phyloP scores from a whole-genome alignment of 1,140 invertebrate genomes.

The Drosophila athabasca region DNA sequence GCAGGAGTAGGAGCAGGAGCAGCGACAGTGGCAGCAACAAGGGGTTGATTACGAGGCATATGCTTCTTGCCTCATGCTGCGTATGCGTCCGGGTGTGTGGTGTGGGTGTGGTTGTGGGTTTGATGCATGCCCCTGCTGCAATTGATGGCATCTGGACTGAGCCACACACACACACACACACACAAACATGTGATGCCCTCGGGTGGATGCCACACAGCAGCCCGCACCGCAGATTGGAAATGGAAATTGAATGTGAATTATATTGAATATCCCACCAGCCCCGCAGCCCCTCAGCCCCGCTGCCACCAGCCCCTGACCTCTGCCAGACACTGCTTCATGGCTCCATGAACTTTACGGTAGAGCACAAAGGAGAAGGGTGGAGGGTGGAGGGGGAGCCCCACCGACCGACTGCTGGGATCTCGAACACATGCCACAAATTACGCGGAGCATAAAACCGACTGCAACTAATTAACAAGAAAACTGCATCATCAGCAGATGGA shows the following conservation, averaged over 20 bases:
- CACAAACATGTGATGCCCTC: slow-evolving; percentile 53
- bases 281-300: slow-evolving; percentile 9
- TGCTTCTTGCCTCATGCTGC: slow-evolving; percentile 5
- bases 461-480: slow-evolving; percentile 79
- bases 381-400: no score
- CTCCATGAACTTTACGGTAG: slow-evolving; percentile 46
- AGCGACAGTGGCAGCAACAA: slow-evolving; percentile 27
- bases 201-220: slow-evolving; percentile 17
- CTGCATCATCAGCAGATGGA: slow-evolving; percentile 48
- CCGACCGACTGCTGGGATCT: neutral
- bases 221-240: slow-evolving; percentile 58
- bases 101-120: neutral
- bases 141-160: slow-evolving; percentile 60
- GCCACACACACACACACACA: slow-evolving; percentile 45
- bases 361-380: slow-evolving; percentile 12
- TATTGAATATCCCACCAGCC: slow-evolving; percentile 49
- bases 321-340: slow-evolving; percentile 27
- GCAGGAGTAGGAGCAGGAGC: slow-evolving; percentile 14
- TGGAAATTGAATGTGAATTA: slow-evolving; percentile 79
- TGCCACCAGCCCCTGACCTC: slow-evolving; percentile 31
- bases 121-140: slow-evolving; percentile 11
- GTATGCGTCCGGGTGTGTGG: neutral
- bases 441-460: slow-evolving; percentile 67
- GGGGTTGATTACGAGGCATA: slow-evolving; percentile 48
- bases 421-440: slow-evolving; percentile 66